Conservation (phyloP, 92 coral and sea anemone species). For the Diadumene lineata region DNA sequence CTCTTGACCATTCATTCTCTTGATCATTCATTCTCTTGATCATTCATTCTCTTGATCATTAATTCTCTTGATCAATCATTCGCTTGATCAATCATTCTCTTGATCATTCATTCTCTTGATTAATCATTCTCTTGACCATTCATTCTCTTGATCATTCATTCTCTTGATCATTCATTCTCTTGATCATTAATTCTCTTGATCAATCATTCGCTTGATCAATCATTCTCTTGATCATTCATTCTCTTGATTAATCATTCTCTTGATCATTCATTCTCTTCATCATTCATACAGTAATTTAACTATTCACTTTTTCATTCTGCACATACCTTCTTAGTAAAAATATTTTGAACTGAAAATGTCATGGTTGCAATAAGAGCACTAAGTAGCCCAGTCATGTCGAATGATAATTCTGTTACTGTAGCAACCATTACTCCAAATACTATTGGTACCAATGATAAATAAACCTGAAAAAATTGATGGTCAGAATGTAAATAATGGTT, state of each 20-base stretch:
- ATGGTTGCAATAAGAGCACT: conserved; percentile 90
- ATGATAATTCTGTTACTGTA: conserved; percentile 90
- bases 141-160: too few species aligned
- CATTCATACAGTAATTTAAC: neutral
- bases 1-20: too few species aligned
- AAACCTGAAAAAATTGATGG: conserved; percentile 69
- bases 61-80: too few species aligned
- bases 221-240: neutral
- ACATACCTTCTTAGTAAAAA: conserved; percentile 97
- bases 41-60: too few species aligned
- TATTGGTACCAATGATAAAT: conserved; percentile 85
- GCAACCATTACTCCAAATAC: conserved; percentile 93
- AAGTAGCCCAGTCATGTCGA: conserved; percentile 78
- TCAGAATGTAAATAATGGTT: too few species aligned
- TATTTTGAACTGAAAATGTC: conserved; percentile 89
- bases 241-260: neutral
- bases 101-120: too few species aligned
- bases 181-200: too few species aligned
- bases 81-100: too few species aligned
- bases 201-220: too few species aligned
- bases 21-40: too few species aligned
- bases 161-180: too few species aligned
- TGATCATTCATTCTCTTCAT: neutral
- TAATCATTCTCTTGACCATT: too few species aligned
- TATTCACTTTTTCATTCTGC: conserved; percentile 10